Evolutionary conservation across 2,888 invertebrate genomes (phyloP).

Genomic region (Tenthredo livida): DNA sequence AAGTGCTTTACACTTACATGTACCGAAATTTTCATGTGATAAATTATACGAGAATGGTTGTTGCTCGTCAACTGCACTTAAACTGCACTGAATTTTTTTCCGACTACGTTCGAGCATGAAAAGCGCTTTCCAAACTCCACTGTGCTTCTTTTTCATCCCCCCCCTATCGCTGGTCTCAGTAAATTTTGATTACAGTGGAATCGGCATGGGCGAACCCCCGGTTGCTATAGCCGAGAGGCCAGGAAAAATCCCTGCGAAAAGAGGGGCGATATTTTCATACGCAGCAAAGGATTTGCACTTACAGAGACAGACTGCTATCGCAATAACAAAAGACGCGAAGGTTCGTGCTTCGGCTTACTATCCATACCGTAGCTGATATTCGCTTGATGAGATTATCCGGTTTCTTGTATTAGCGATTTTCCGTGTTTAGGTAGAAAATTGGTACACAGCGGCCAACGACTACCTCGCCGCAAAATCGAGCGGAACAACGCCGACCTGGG

Average conservation of each 20-base stretch:
- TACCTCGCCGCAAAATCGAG: not conserved
- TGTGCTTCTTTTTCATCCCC: not conserved
- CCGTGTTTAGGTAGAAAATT: slow-evolving; percentile 36
- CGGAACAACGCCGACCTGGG: slow-evolving; percentile 27
- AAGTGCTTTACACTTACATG: not conserved
- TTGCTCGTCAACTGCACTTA: too few species aligned
- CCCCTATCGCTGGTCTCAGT: not conserved
- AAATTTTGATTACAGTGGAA: slow-evolving; percentile 40
- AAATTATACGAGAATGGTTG: not conserved
- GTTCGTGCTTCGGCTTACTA: slow-evolving; percentile 50
- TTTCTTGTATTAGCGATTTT: not conserved
- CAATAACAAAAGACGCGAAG: slow-evolving; percentile 25
- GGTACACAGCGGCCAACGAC: slow-evolving; percentile 20
- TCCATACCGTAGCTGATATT: not conserved
- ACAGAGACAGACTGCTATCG: slow-evolving; percentile 16
- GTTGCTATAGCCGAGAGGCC: slow-evolving; percentile 38
- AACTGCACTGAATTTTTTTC: too few species aligned
- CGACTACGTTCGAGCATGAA: too few species aligned
- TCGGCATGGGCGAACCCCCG: slow-evolving; percentile 47
- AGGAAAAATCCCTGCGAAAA: slow-evolving; percentile 45
- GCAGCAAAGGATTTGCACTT: slow-evolving; percentile 33
- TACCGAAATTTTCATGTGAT: slow-evolving; percentile 4
- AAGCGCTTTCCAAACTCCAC: too few species aligned
- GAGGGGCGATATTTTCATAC: slow-evolving; percentile 50
- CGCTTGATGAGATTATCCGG: slow-evolving; percentile 12